phyloP scores from a whole-genome alignment of 2,113 vertebrate species.

The Rhinogobius similis region DNA sequence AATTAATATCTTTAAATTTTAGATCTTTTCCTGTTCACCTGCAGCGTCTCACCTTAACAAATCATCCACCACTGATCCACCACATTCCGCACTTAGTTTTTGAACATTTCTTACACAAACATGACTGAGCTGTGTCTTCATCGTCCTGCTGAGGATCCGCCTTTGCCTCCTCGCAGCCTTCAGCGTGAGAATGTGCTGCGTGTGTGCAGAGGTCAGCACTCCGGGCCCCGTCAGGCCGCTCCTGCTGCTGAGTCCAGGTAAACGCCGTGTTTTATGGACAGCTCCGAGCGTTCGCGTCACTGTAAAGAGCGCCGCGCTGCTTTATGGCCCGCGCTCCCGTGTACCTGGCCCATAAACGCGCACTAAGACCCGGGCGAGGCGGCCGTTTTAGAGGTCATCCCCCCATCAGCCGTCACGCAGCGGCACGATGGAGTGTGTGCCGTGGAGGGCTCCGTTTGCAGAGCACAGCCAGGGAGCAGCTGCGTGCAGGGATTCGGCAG shows the following conservation, averaged over 20 bases:
- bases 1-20: too few relatives aligned
- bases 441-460: background rate
- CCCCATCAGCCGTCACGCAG: background rate
- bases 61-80: too few relatives aligned
- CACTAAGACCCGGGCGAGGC: conserved; percentile 60
- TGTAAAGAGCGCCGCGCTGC: conserved; percentile 70
- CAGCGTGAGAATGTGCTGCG: background rate
- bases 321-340: conserved; percentile 55
- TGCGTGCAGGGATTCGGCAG: background rate
- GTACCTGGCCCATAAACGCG: conserved; percentile 67
- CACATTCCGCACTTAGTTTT: too few relatives aligned
- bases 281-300: conserved; percentile 64
- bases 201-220: conserved; percentile 47
- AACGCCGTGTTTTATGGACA: conserved; percentile 67
- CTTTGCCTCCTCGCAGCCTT: background rate
- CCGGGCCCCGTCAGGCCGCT: conserved; percentile 52
- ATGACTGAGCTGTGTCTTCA: background rate
- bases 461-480: background rate
- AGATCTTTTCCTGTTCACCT: too few relatives aligned
- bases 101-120: background rate
- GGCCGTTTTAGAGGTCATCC: conserved; percentile 53
- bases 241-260: conserved; percentile 60
- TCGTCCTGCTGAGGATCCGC: background rate
- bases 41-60: too few relatives aligned
- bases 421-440: background rate